These are phyloP conservation scores for Fopius arisanus DNA, from an alignment of 1,140 invertebrate species.

Conservation along the genomic window DNA sequence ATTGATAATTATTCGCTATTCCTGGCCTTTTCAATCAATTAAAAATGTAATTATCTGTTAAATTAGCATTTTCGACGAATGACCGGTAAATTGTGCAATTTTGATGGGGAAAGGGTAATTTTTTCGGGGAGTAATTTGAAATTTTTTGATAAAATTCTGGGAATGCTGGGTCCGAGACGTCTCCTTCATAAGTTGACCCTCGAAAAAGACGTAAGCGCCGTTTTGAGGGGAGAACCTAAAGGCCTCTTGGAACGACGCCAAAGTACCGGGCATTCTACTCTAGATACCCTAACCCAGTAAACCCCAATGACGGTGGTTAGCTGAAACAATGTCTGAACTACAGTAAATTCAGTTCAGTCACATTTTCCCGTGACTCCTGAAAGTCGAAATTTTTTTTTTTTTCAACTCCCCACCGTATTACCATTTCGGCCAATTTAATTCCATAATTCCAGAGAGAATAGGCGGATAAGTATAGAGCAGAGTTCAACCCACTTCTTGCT, in stretches of 20 bases:
- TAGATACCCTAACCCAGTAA: constrained; percentile 29
- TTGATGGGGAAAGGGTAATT: no score
- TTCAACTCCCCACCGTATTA: neutral
- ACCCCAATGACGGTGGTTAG: neutral
- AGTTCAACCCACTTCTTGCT: no score
- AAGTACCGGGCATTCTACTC: constrained; percentile 25
- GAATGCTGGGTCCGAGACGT: no score
- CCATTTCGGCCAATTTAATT: neutral
- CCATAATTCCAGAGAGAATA: neutral
- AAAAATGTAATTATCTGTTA: no score
- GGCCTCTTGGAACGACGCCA: constrained; percentile 17
- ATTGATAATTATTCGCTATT: no score
- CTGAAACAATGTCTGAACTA: constrained; percentile 1
- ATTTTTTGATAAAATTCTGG: no score
- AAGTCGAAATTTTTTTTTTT: neutral
- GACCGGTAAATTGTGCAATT: no score
- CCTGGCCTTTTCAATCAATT: no score
- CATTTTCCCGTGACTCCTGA: neutral
- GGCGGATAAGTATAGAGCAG: neutral
- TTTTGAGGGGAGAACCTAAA: neutral
- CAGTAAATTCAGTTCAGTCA: neutral
- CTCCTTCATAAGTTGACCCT: no score
- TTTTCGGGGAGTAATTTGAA: no score
- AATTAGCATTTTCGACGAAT: no score
- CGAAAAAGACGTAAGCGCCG: no score